Evolutionary conservation across 2,113 vertebrate species (phyloP).

Genomic region (Notarius lentiginosus): DNA sequence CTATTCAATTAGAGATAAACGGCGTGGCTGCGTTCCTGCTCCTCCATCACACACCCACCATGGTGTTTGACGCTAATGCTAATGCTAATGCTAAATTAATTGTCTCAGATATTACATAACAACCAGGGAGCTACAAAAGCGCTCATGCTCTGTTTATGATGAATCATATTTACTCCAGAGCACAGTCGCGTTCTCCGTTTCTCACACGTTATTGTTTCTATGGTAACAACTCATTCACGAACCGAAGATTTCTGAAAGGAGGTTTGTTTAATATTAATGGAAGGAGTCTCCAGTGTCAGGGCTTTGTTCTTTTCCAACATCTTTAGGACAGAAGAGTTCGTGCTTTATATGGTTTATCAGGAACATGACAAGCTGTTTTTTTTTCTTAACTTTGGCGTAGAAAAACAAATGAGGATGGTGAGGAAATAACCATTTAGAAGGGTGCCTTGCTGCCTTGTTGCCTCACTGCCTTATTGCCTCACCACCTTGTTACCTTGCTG

Average conservation of each 20-base stretch:
- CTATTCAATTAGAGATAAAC: slow-evolving; percentile 65
- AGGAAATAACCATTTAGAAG: no score
- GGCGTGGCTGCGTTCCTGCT: slow-evolving; percentile 58
- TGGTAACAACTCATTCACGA: not conserved
- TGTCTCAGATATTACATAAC: not conserved
- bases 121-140: not conserved
- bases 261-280: not conserved
- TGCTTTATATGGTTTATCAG: no score
- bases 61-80: not conserved
- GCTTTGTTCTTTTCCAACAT: not conserved
- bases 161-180: not conserved
- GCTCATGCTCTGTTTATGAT: not conserved
- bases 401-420: no score
- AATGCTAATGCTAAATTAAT: not conserved
- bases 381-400: no score
- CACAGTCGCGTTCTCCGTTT: not conserved
- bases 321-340: not conserved
- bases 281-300: not conserved
- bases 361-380: no score
- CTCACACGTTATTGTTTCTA: not conserved
- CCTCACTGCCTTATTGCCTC: no score
- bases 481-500: no score
- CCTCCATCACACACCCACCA: slow-evolving; percentile 43
- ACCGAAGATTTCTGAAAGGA: no score
- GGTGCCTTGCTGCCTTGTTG: no score